Base-by-base conservation (phyloP, 2,888 invertebrate genomes). In the Lochmaea capreae region DNA sequence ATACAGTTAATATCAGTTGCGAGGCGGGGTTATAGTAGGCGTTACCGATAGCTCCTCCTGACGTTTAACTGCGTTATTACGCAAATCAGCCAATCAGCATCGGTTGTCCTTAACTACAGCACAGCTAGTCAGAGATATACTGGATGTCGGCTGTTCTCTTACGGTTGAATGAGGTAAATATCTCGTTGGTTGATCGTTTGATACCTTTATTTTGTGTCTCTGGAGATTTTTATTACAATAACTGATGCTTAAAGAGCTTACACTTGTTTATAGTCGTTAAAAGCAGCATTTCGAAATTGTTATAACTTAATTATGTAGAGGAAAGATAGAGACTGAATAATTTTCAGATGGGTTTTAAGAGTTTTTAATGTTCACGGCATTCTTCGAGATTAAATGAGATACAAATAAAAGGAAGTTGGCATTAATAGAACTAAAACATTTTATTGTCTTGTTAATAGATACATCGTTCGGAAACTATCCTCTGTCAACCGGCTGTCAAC, bases 191-290 rank as follows among this genome's bases (percentile, higher is more conserved):
- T 76, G 73, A 69, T 76, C 81, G 80, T 59, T 73, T 67, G 76
- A 63, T 77, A 83, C 83, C 81, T 85, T 85, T 84, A 85, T 82
- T 83, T 83, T 81, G 78, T 83, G 83, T 84, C 43, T 63, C 39
- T 85, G 82, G 80, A 81, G 82, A 84, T 83, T 85, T 84, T 84
- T 83, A 84, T 85, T 84, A 84, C 83, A 84, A 83, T 84, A 85
- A 86, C 84, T 84, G 82, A 83, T 79, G 83, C 82, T 83, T 83
- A 83, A 83, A 85, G 85, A 84, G 85, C 85, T 86, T 86, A 86
- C 86, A 86, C 84, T 84, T 84, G 84, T 86, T 86, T 86, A 85
- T 84, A 84, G 84, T 82, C 84, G 81, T 84, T 85, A 84, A 83
- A 85, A 84, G 85, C 82, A 82, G 82, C 82, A 82, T 84, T 83